These are phyloP conservation scores for Thaumetopoea pityocampa DNA, from an alignment of 1,140 invertebrate species.

Conservation along the genomic window DNA sequence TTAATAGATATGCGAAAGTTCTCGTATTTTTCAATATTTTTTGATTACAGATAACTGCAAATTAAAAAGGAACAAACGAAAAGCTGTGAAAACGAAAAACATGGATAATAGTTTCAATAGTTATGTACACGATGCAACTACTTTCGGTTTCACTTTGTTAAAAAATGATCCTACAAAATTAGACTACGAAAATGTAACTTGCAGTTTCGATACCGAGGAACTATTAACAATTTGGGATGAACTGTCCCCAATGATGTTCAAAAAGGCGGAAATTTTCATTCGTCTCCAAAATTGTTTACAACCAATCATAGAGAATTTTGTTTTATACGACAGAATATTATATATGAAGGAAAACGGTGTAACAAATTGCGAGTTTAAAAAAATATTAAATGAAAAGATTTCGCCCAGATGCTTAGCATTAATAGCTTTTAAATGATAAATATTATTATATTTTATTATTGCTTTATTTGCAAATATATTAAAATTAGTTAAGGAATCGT, in stretches of 20 bases:
- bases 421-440: slow-evolving; percentile 56
- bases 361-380: slow-evolving; percentile 70
- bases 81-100: slow-evolving; percentile 74
- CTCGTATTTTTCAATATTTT: no score
- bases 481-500: no score
- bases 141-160: slow-evolving; percentile 45
- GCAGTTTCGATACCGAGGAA: slow-evolving; percentile 37
- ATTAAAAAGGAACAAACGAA: slow-evolving; percentile 76
- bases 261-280: slow-evolving; percentile 59
- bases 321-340: slow-evolving; percentile 80
- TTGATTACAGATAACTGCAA: slow-evolving; percentile 73
- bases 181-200: slow-evolving; percentile 15
- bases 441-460: no score
- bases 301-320: slow-evolving; percentile 81
- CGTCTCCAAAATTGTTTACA: slow-evolving; percentile 62
- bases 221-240: slow-evolving; percentile 48
- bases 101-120: slow-evolving; percentile 69
- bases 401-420: slow-evolving; percentile 79
- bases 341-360: slow-evolving; percentile 78
- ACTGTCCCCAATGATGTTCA: slow-evolving; percentile 53
- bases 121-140: slow-evolving; percentile 70
- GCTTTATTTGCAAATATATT: no score
- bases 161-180: slow-evolving; percentile 7
- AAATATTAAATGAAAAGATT: slow-evolving; percentile 76
- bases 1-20: no score